Conservation (phyloP, 2,888 invertebrate species). For the Lutraria lutraria region DNA sequence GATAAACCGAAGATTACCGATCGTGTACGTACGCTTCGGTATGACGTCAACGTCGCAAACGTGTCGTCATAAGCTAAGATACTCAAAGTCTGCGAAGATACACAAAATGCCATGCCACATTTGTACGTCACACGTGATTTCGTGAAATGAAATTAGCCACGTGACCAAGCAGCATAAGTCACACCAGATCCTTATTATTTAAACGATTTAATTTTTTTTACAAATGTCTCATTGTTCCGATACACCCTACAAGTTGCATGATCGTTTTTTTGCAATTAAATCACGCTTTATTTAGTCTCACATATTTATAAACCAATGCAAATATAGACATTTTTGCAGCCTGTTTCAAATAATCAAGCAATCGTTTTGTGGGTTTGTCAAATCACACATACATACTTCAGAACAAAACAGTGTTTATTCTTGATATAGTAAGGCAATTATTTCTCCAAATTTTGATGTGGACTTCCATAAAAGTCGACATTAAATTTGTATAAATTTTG, state of each 20-base stretch:
- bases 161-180: no score
- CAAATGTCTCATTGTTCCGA: not conserved
- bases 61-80: no score
- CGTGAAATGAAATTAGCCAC: no score
- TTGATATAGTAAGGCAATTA: slow-evolving; percentile 39
- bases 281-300: slow-evolving; percentile 1
- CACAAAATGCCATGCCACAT: no score
- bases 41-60: no score
- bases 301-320: not conserved
- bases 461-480: slow-evolving; percentile 58
- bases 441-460: slow-evolving; percentile 51
- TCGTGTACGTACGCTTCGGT: no score
- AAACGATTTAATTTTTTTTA: not conserved
- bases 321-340: not conserved
- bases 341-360: not conserved
- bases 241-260: not conserved
- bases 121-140: no score
- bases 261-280: not conserved
- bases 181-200: no score
- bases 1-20: not conserved
- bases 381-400: slow-evolving; percentile 15
- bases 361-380: slow-evolving; percentile 32
- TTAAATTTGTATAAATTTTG: slow-evolving; percentile 56
- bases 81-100: no score
- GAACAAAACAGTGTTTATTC: slow-evolving; percentile 45